phyloP scores from a whole-genome alignment of 2,797 vertebrate genomes.

The Mormyrops boulengeri region DNA sequence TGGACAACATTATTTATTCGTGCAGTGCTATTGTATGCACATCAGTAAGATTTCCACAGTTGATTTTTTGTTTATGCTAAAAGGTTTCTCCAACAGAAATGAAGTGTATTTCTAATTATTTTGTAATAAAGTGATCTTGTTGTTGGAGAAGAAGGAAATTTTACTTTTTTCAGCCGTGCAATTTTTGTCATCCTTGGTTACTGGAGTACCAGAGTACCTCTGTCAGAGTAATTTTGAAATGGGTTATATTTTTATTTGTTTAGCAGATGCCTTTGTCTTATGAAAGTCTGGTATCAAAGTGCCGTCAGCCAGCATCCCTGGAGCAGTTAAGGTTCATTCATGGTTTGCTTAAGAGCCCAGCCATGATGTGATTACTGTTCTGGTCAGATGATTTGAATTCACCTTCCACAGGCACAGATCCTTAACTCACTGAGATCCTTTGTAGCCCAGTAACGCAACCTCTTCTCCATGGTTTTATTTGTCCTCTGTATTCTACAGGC shows the following conservation, averaged over 20 bases:
- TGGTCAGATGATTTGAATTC: not conserved
- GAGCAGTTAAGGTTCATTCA: not conserved
- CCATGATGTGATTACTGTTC: not conserved
- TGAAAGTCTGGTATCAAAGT: not conserved
- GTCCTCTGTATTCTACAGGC: slow-evolving; percentile 63
- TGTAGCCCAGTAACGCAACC: not conserved
- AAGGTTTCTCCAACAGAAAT: not conserved
- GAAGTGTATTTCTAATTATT: not conserved
- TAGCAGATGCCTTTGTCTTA: not conserved
- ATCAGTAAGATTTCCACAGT: not conserved
- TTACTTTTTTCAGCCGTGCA: not conserved
- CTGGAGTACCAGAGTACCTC: not conserved
- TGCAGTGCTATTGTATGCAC: not conserved
- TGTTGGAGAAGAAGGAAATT: not conserved
- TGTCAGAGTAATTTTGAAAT: not conserved
- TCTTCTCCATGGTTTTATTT: not conserved
- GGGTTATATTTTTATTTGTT: not conserved
- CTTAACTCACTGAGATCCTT: not conserved
- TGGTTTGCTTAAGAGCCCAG: not conserved
- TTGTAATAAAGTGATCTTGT: not conserved
- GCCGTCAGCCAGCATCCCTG: not conserved
- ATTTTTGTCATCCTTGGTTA: not conserved
- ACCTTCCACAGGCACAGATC: not conserved
- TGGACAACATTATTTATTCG: not conserved
- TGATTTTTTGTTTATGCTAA: not conserved